Percentiles rank a stretch among this genome's conserved stretches.
These are phyloP conservation scores for Cryptocephalus moraei DNA, from an alignment of 2,888 invertebrate species.

Conservation along the genomic window DNA sequence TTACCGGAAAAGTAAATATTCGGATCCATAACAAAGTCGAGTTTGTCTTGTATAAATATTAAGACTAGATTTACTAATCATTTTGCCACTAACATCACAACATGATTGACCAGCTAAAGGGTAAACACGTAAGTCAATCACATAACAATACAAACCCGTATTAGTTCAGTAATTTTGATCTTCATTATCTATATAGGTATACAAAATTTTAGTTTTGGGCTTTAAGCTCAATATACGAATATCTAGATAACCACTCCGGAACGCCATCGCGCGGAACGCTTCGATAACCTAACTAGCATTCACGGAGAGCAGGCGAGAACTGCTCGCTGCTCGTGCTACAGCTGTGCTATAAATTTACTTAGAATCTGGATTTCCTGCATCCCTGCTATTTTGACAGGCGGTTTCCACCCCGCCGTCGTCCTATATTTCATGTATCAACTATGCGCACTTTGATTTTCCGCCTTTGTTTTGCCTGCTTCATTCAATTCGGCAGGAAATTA, in stretches of 20 bases:
- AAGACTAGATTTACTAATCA: slow-evolving; percentile 26
- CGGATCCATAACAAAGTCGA: slow-evolving; percentile 31
- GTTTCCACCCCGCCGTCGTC: no score
- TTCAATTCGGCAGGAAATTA: no score
- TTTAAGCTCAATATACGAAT: slow-evolving; percentile 10
- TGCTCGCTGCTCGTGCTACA: no score
- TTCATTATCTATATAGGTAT: background rate
- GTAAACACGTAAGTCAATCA: slow-evolving; percentile 11
- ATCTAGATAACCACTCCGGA: slow-evolving; percentile 23
- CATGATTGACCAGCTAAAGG: slow-evolving; percentile 1
- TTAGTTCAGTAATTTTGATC: slow-evolving; percentile 20
- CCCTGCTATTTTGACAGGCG: no score
- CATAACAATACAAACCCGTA: slow-evolving; percentile 1
- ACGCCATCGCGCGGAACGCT: slow-evolving; percentile 25
- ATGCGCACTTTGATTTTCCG: no score
- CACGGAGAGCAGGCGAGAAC: no score
- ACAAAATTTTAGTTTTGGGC: slow-evolving; percentile 5
- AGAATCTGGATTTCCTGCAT: no score
- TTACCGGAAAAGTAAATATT: slow-evolving; percentile 34
- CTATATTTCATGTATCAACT: no score
- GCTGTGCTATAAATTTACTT: no score
- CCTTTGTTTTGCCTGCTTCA: no score
- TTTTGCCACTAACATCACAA: slow-evolving; percentile 31
- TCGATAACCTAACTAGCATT: no score
- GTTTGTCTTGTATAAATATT: slow-evolving; percentile 18